Evolutionary conservation across 2,888 invertebrate genomes (phyloP), one percentile per base, ranked within the genome.

Genomic region (Lottia scabra): DNA sequence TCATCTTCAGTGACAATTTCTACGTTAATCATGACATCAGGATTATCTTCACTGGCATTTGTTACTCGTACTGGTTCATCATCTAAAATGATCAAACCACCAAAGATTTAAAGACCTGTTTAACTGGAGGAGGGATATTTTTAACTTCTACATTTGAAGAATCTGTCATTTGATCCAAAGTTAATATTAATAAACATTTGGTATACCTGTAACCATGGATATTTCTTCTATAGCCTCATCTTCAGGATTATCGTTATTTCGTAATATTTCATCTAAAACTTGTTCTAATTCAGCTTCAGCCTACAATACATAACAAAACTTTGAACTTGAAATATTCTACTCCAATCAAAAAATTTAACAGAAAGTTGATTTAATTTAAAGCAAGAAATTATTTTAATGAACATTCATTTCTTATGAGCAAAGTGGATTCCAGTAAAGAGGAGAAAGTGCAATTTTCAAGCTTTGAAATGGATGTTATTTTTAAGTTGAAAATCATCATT

Each of bases 221-320:
- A 90, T 86, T 66, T 90, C 90, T 38, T 86, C 88, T 12, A 90
- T 80, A 23, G 89, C 87, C 71, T 88, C 84, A 26, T 84, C 84
- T 64, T 87, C 88, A 5, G 80, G 65, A 48, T 78, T 69, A 12
- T 16, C 66, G 5, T 63, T 67, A 12, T 81, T 43, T 91, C 80
- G 93, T 27, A 94, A 88, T 69, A 94, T 88, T 72, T 93, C 93
- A 85, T 93, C 93, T 91, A 94, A 92, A 48, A 94, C 93, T 80
- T 93, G 92, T 77, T 93, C 93, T 44, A 94, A 87, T 8, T 92
- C 92, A 78, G 92, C 92, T 26, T 78, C 79, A 72, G 80, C 77
- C 76, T 80, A 70, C 13, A 67, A 43, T 63, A 6, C 45, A 62
- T n/a, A 27, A 46, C 16, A 38, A 23, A 26, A 38, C 16, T 16